Evolutionary conservation across 2,888 invertebrate genomes (phyloP), one percentile per base, ranked within the genome.

Genomic region (Euzophera pinguis): DNA sequence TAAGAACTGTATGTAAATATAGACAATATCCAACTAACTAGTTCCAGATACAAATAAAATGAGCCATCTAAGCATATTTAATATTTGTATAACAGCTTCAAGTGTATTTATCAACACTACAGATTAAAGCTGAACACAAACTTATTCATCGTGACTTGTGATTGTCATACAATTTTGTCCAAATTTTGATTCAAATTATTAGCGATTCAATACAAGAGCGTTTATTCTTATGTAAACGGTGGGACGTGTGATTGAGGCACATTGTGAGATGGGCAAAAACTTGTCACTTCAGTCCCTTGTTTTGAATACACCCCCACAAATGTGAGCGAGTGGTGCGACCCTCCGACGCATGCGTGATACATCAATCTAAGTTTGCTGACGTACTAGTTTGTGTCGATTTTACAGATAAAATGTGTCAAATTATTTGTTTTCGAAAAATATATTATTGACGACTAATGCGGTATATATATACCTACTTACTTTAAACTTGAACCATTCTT

Each of bases 221-320:
- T 72, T 72, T 73, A 73, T 75, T 75, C 78, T 76, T 73, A 70
- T 72, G 71, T 78, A 71, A 75, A 74, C 71, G 67, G 61, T 69
- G 67, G 70, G 69, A 64, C 66, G 65, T 64, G 69, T 73, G 81
- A 81, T 78, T 73, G 81, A 81, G 71, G 68, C 63, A 69, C 66
- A 74, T 79, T 84, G 82, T 84, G 69, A 63, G 65, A 66, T 71
- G 69, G 76, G 83, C 81, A 76, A 78, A 81, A 81, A 81, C 67
- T 76, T 81, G 83, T 78, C 73, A 73, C 58, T 69, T 73, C 69
- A 54, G 63, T 60, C 55, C 63, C 35, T 12, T 7, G 32, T 61
- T 67, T 49, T 38, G 49, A 51, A 51, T 39, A 39, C 49, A 63
- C 75, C 75, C 77, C 76, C 70, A 69, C 68, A 55, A 58, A 68